These are phyloP conservation scores for Alviniconcha marisindica DNA, from an alignment of 1,140 invertebrate genomes.

Conservation along the genomic window DNA sequence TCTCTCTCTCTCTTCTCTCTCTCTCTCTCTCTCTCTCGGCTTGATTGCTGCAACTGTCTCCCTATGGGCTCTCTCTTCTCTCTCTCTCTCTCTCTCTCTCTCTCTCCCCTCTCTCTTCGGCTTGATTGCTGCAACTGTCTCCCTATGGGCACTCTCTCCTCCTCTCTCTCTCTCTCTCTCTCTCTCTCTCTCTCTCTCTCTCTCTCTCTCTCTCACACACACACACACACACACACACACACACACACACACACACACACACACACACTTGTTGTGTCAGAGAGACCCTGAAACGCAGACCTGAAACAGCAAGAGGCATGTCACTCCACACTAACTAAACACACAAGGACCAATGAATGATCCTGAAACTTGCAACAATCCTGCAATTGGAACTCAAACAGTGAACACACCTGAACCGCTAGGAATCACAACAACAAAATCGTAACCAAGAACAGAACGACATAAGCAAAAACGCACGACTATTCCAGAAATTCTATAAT, in stretches of 20 bases:
- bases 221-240: slow-evolving; percentile 5
- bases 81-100: background rate
- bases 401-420: no score
- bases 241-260: slow-evolving; percentile 16
- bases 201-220: background rate
- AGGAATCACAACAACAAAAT: no score
- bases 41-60: background rate
- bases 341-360: no score
- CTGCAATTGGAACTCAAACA: no score
- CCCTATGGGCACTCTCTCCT: background rate
- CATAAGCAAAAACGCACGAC: no score
- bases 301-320: no score
- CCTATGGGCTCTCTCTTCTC: background rate
- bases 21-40: background rate
- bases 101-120: background rate
- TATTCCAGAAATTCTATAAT: no score
- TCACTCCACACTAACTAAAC: no score
- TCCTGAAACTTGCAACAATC: no score
- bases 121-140: background rate
- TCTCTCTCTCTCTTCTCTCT: slow-evolving; percentile 7
- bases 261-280: background rate
- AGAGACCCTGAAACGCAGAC: no score
- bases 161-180: background rate
- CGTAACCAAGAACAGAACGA: no score
- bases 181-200: background rate